phyloP scores from a whole-genome alignment of 2,888 invertebrate genomes.

The Ophion ellenae region DNA sequence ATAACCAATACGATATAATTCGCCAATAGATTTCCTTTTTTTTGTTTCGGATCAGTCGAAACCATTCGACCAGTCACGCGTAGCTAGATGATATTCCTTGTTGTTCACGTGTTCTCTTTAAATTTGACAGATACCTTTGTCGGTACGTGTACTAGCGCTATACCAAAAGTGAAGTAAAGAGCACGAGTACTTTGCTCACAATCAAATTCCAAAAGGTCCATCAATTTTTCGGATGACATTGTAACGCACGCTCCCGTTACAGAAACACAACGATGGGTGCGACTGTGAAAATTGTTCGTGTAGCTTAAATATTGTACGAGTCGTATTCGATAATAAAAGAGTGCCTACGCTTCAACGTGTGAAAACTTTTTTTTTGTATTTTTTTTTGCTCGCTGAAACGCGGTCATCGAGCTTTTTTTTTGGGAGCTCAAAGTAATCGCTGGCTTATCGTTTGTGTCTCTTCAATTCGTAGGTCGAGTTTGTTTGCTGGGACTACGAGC shows the following conservation, averaged over 20 bases:
- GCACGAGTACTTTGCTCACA: background rate
- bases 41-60: background rate
- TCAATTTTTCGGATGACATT: background rate
- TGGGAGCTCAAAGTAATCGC: slow-evolving; percentile 2
- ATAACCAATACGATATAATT: too few species aligned
- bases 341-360: background rate
- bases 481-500: slow-evolving; percentile 35
- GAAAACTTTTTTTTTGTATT: background rate
- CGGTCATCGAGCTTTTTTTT: background rate
- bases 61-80: background rate
- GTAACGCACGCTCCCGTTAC: background rate
- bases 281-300: background rate
- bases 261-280: background rate
- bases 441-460: background rate
- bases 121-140: background rate
- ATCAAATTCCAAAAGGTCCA: background rate
- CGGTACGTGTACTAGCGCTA: background rate
- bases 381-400: background rate
- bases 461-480: slow-evolving; percentile 31
- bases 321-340: background rate
- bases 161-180: background rate
- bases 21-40: background rate
- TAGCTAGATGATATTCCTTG: background rate
- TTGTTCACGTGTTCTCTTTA: background rate
- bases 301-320: background rate